These are phyloP conservation scores for Drosophila varians DNA, from an alignment of 1,140 invertebrate species.

Conservation along the genomic window DNA sequence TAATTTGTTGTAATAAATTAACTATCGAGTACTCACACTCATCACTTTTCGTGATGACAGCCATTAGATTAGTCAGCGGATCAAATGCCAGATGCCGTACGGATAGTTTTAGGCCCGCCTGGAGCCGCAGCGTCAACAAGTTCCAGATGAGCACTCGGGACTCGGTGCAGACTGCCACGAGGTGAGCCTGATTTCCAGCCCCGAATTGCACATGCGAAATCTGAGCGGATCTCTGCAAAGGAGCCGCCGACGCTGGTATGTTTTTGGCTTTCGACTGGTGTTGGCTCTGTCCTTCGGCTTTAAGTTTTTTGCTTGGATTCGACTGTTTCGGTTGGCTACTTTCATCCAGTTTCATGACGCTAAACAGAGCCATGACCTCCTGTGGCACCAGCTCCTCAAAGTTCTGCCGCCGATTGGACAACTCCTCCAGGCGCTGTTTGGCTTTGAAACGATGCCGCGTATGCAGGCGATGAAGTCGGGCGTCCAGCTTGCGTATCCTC, in stretches of 20 bases:
- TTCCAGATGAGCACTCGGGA: constrained; percentile 88
- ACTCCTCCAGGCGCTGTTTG: constrained; percentile 56
- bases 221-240: constrained; percentile 65
- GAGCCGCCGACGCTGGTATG: constrained; percentile 4
- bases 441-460: constrained; percentile 68
- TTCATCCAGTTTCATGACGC: constrained; percentile 56
- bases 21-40: constrained; percentile 84
- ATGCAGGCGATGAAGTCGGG: constrained; percentile 38
- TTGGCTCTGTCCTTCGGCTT: constrained; percentile 25
- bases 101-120: constrained; percentile 72
- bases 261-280: neutral
- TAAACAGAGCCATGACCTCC: constrained; percentile 64
- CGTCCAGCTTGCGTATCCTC: constrained; percentile 32
- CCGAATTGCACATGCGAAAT: constrained; percentile 87
- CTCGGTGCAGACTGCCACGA: constrained; percentile 85
- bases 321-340: constrained; percentile 25
- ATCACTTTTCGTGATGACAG: constrained; percentile 87
- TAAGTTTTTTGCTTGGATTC: constrained; percentile 10
- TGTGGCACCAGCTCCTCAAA: constrained; percentile 46
- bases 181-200: constrained; percentile 86
- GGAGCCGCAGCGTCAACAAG: constrained; percentile 87
- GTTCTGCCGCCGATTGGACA: constrained; percentile 31
- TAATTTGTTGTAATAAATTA: neutral
- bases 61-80: constrained; percentile 87
- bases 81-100: constrained; percentile 87